Evolutionary conservation across 1,140 invertebrate genomes (phyloP), one percentile per base, ranked within the genome.

Genomic region (Piezodorus guildinii): DNA sequence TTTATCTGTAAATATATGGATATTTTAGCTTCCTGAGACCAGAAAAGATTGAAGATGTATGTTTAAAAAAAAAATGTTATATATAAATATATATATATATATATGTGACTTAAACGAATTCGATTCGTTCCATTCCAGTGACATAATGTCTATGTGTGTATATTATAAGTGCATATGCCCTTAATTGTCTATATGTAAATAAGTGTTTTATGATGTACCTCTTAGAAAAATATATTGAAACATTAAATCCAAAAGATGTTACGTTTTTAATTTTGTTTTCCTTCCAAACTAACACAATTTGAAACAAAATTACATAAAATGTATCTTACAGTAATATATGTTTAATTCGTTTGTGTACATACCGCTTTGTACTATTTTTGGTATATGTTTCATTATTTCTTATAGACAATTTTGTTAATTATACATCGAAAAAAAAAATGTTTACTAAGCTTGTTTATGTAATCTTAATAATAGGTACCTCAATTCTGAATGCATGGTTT

Each of bases 131-230:
- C 46, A 17, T 21, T 21, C 21, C 21, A 21, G 17, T 14, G 21
- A 49, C 46, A 21, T 19, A 17, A 49, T 49, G n/a, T 49, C n/a
- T 49, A 19, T 49, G 21, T 49, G 46, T 49, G 46, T 49, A 21
- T 46, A 46, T n/a, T 15, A 46, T 49, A 49, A 19, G 46, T 49
- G 17, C 21, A 49, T 49, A 49, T 49, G 21, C 21, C 21, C 46
- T 49, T 49, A 5, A 39, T 49, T 49, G 46, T 49, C 46, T 49
- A 49, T 49, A 49, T 49, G 46, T 49, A 49, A 49, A 49, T 49
- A 49, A 21, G 21, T 49, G 46, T 49, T 49, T 49, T 49, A 49
- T 49, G 46, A 49, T 49, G 46, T 49, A 49, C n/a, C 46, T 19
- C n/a, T 19, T 21, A 39, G n/a, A 49, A 21, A 49, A 49, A 49